Evolutionary conservation across 1,140 invertebrate species (phyloP).

Genomic region (Galendromus occidentalis): DNA sequence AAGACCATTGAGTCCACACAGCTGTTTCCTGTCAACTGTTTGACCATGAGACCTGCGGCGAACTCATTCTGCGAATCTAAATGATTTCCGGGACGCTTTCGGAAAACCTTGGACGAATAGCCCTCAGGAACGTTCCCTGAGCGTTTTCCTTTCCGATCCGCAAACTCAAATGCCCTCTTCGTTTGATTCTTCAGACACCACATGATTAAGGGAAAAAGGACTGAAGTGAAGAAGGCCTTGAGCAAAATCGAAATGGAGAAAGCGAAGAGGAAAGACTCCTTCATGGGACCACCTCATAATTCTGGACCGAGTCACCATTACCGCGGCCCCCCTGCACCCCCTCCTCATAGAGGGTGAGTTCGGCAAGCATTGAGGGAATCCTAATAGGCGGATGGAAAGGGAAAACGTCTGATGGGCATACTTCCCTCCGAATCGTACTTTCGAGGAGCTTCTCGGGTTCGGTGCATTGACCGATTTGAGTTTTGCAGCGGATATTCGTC

Average conservation of each 20-base stretch:
- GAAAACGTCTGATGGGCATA: not conserved
- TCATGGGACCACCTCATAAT: not conserved
- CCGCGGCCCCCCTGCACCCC: not conserved
- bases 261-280: conserved; percentile 17
- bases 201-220: conserved; percentile 28
- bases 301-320: not conserved
- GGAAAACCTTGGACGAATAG: too few species aligned
- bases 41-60: too few species aligned
- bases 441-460: not conserved
- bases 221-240: conserved; percentile 35
- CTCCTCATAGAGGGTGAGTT: not conserved
- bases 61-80: too few species aligned
- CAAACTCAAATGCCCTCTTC: too few species aligned
- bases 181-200: conserved; percentile 23
- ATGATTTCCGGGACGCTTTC: too few species aligned
- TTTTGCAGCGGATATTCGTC: not conserved
- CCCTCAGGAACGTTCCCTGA: too few species aligned
- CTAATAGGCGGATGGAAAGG: not conserved
- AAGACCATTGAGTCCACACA: not conserved
- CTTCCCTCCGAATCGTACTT: not conserved
- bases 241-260: conserved; percentile 31
- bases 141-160: too few species aligned
- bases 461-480: not conserved
- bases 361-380: not conserved
- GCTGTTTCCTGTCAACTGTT: not conserved